These are phyloP conservation scores for Zoanthus gigantus DNA, from an alignment of 92 coral and sea anemone genomes.

Conservation along the genomic window DNA sequence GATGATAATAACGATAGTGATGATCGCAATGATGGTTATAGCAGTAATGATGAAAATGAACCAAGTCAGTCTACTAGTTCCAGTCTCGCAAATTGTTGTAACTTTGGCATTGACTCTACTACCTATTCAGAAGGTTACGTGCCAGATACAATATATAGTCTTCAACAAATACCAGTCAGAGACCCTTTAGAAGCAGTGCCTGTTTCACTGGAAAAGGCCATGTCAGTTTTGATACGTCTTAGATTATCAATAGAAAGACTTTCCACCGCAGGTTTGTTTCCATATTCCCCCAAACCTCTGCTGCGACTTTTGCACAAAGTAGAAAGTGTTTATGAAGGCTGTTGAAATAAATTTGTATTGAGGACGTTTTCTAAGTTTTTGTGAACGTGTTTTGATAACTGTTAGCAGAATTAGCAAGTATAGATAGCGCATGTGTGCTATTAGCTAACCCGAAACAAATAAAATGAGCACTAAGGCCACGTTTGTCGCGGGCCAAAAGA, in stretches of 20 bases:
- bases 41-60: constrained; percentile 1
- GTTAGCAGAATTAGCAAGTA: too few species aligned
- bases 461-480: too few species aligned
- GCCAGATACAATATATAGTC: not conserved
- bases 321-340: constrained; percentile 76
- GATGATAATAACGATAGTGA: not conserved
- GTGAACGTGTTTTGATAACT: too few species aligned
- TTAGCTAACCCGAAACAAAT: too few species aligned
- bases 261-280: constrained; percentile 66
- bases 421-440: too few species aligned
- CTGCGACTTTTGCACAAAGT: constrained; percentile 64
- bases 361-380: not conserved
- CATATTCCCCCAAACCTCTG: constrained; percentile 74
- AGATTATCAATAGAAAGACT: constrained; percentile 75
- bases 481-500: too few species aligned
- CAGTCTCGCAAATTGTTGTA: not conserved
- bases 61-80: not conserved
- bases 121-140: not conserved
- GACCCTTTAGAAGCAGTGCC: constrained; percentile 10
- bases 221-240: constrained; percentile 81
- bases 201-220: constrained; percentile 58
- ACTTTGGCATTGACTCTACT: not conserved
- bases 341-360: constrained; percentile 20
- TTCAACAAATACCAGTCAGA: not conserved
- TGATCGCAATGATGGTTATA: not conserved